Evolutionary conservation across 2,888 invertebrate species (phyloP).

Genomic region (Linhomoeus sp.): DNA sequence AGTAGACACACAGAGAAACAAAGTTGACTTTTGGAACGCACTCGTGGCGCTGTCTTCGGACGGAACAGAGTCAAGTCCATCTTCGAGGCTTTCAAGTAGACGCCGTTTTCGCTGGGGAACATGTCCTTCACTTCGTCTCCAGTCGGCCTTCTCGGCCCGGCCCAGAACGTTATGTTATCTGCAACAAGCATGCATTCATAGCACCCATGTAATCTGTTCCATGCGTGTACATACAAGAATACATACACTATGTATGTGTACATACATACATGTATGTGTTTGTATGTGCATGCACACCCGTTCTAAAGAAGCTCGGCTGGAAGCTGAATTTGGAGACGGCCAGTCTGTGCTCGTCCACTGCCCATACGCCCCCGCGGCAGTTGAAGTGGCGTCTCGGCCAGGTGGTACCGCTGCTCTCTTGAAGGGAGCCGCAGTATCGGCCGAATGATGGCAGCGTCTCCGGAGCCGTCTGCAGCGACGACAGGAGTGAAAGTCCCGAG

Average conservation of each 20-base stretch:
- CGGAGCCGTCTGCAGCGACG: too few relatives aligned
- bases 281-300: constrained; percentile 7
- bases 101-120: constrained; percentile 21
- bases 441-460: too few relatives aligned
- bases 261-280: too few relatives aligned
- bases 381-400: constrained; percentile 4
- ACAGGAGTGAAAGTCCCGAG: too few relatives aligned
- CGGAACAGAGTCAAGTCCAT: constrained; percentile 15
- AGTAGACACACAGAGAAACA: too few relatives aligned
- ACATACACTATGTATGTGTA: too few relatives aligned
- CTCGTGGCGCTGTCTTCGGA: too few relatives aligned
- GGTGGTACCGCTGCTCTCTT: constrained; percentile 8
- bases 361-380: constrained; percentile 21
- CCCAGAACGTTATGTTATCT: constrained; percentile 28
- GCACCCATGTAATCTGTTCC: too few relatives aligned
- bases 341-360: constrained; percentile 17
- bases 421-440: constrained; percentile 20
- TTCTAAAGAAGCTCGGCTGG: constrained; percentile 14
- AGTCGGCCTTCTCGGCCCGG: constrained; percentile 17
- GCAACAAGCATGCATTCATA: too few relatives aligned
- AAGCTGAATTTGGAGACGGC: constrained; percentile 24
- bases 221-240: too few relatives aligned
- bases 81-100: constrained; percentile 15
- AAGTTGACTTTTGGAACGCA: too few relatives aligned
- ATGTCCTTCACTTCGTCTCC: constrained; percentile 15